Evolutionary conservation across 1,140 invertebrate genomes (phyloP), one percentile per base, ranked within the genome.

Genomic region (Gerris buenoi): DNA sequence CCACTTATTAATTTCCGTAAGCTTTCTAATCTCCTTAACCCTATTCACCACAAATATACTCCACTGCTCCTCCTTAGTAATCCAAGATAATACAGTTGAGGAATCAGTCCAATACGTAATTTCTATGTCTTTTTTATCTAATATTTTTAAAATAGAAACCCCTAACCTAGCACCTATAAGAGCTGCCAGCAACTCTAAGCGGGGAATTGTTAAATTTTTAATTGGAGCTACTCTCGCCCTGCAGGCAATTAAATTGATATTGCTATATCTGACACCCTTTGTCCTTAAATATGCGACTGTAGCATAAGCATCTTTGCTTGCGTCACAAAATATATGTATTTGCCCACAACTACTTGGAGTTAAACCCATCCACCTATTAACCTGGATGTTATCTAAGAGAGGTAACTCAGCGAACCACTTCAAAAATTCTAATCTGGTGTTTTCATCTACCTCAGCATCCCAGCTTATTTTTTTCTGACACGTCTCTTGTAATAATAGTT

Each of bases 251-350:
- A 46, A 18, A 18, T 46, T 46, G 18, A 46, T 18, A 46, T 10
- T 46, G 18, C 33, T 18, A n/a, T n/a, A n/a, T 46, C 5, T 5
- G 18, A 10, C 1, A 23, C 58, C 61, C n/a, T 25, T 10, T 5
- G 70, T 68, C 57, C 68, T 33, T 67, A 71, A 66, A 62, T 74
- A 74, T 10, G 68, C 69, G 25, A 72, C 72, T 0, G 74, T 70
- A 1, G 73, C 73, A 57, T 69, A 76, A 14, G 74, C 74, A 15
- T 69, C 68, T 58, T 68, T 69, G 29, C 75, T 76, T 0, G 76
- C 75, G 18, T 76, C 75, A 29, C 68, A 70, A 65, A 77, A 77
- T 0, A 73, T 65, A 67, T 78, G 76, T n/a, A 77, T 46, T 46
- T 46, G 33, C 5, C 33, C 33, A 10, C 33, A 46, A n/a, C 13